phyloP scores from a whole-genome alignment of 1,140 invertebrate species.

The Acyrthosiphon pisum region DNA sequence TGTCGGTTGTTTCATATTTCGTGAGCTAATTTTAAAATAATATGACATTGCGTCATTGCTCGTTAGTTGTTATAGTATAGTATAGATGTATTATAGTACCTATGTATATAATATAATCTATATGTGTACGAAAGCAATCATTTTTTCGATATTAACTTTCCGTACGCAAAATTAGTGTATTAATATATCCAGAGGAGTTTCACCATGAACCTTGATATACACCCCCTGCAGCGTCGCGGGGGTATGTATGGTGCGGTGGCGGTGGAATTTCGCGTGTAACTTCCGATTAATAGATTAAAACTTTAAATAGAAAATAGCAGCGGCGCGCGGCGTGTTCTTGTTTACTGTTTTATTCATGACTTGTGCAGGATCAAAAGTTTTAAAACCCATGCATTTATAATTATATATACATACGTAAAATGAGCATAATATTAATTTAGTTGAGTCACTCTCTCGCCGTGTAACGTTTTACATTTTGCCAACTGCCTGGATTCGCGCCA shows the following conservation, averaged over 20 bases:
- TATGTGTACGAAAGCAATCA: not conserved
- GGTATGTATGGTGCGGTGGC: not conserved
- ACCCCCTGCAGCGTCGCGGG: too few species aligned
- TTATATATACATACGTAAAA: slow-evolving; percentile 20
- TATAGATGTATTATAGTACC: too few species aligned
- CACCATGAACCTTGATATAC: not conserved
- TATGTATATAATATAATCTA: too few species aligned
- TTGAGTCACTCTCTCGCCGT: not conserved
- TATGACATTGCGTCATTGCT: too few species aligned
- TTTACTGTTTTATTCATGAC: slow-evolving; percentile 25
- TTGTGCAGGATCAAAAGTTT: not conserved
- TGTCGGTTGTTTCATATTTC: too few species aligned
- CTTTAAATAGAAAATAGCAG: not conserved
- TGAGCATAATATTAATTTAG: not conserved
- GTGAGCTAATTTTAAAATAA: too few species aligned
- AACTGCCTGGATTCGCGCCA: slow-evolving; percentile 62
- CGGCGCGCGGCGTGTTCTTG: not conserved
- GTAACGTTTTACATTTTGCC: slow-evolving; percentile 4
- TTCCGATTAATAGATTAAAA: slow-evolving; percentile 49
- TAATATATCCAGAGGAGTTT: not conserved
- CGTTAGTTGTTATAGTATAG: too few species aligned
- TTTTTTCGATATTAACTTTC: slow-evolving; percentile 24
- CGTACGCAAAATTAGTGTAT: not conserved
- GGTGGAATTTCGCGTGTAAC: not conserved
- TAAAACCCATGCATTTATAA: slow-evolving; percentile 6